phyloP scores from a whole-genome alignment of 2,797 vertebrate species.

The Squalus acanthias region DNA sequence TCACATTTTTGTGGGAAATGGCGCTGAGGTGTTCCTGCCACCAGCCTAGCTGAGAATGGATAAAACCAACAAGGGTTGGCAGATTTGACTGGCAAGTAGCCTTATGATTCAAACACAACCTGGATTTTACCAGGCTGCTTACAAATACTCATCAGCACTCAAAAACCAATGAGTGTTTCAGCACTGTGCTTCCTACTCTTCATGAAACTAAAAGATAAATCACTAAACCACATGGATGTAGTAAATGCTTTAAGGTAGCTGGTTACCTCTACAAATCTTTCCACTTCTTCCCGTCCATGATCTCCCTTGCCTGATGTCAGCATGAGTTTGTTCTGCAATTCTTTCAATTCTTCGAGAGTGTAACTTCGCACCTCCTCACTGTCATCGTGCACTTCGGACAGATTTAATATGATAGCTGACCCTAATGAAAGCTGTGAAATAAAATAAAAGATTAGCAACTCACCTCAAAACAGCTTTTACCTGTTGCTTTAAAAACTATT shows the following conservation, averaged over 20 bases:
- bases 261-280: slow-evolving; percentile 82
- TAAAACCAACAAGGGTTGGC: neutral
- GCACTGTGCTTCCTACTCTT: neutral
- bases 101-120: neutral
- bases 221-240: neutral
- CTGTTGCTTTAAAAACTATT: neutral
- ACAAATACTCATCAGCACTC: neutral
- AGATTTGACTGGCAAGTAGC: neutral
- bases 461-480: neutral
- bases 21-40: neutral
- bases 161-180: neutral
- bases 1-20: neutral
- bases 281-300: slow-evolving; percentile 75
- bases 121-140: neutral
- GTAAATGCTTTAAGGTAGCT: neutral
- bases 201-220: neutral
- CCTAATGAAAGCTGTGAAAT: slow-evolving; percentile 70
- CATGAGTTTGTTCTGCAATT: slow-evolving; percentile 94
- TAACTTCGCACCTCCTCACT: slow-evolving; percentile 55
- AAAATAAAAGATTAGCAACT: slow-evolving; percentile 21
- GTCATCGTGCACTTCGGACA: slow-evolving; percentile 61
- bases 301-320: slow-evolving; percentile 92
- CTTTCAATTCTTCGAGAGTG: slow-evolving; percentile 76
- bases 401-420: slow-evolving; percentile 62
- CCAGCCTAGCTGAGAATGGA: neutral